Evolutionary conservation across 2,113 vertebrate genomes (phyloP).

Genomic region (Hipposideros armiger): DNA sequence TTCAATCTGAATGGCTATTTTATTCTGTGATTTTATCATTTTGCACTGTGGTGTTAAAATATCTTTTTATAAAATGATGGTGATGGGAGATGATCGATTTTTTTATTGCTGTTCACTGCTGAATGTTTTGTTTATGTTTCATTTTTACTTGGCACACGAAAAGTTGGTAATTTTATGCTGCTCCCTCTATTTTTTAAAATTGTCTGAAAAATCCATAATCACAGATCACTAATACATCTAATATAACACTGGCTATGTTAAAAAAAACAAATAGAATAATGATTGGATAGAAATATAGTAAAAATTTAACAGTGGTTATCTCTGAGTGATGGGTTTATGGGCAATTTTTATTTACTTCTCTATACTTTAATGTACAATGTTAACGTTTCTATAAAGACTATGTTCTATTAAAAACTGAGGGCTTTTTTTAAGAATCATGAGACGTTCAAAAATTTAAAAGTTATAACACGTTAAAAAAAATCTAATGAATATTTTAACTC

Average conservation of each 20-base stretch:
- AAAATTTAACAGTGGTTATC: conserved; percentile 1
- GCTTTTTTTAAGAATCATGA: background rate
- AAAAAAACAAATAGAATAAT: background rate
- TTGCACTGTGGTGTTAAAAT: background rate
- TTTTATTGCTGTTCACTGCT: background rate
- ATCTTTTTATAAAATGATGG: background rate
- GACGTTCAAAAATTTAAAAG: conserved; percentile 21
- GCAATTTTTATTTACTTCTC: conserved; percentile 43
- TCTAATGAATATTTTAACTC: background rate
- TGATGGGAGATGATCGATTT: background rate
- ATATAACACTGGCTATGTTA: background rate
- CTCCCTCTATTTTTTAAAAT: background rate
- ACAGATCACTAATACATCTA: background rate
- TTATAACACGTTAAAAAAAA: background rate
- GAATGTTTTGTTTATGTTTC: background rate
- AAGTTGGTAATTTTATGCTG: background rate
- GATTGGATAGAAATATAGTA: background rate
- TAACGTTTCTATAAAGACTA: conserved; percentile 20
- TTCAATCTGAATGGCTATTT: background rate
- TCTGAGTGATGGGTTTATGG: background rate
- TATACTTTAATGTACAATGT: background rate
- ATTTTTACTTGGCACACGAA: background rate
- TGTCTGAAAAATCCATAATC: background rate
- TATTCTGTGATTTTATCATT: conserved; percentile 24
- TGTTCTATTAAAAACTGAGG: background rate